Evolutionary conservation across 2,797 vertebrate species (phyloP).

Genomic region (Sebastes ruberrimus): DNA sequence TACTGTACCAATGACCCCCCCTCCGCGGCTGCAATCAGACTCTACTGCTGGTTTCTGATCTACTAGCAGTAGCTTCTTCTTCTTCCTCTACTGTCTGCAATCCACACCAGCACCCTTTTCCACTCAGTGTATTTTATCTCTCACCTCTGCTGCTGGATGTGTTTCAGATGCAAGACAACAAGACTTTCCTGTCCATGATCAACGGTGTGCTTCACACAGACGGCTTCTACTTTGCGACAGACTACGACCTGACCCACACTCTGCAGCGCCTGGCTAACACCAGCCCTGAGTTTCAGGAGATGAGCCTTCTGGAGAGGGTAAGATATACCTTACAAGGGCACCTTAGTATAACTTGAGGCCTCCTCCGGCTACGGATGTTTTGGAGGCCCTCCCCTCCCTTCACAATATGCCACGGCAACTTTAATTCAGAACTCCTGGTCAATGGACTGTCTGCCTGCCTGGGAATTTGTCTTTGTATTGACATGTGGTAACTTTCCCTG

Average conservation of each 20-base stretch:
- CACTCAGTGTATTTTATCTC: not conserved
- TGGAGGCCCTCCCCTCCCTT: no score
- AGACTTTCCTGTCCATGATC: constrained; percentile 93
- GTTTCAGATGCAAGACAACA: constrained; percentile 95
- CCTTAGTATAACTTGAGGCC: no score
- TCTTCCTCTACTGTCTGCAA: not conserved
- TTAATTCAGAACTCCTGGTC: not conserved
- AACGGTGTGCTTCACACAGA: constrained; percentile 90
- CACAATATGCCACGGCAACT: no score
- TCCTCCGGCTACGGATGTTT: no score
- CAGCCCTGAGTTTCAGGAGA: constrained; percentile 97
- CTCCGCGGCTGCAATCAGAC: no score
- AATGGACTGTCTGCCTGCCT: not conserved
- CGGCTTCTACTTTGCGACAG: constrained; percentile 94
- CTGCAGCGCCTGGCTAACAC: constrained; percentile 95
- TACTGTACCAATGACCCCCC: no score
- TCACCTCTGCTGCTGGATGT: not conserved
- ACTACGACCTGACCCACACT: constrained; percentile 93
- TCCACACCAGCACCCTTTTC: not conserved
- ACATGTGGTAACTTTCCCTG: not conserved
- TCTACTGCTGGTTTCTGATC: not conserved
- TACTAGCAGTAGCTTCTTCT: not conserved
- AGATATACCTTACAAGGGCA: not conserved
- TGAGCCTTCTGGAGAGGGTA: constrained; percentile 83
- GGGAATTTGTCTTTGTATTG: not conserved